phyloP scores from a whole-genome alignment of 2,888 invertebrate genomes.

The Mechanitis messenoides region DNA sequence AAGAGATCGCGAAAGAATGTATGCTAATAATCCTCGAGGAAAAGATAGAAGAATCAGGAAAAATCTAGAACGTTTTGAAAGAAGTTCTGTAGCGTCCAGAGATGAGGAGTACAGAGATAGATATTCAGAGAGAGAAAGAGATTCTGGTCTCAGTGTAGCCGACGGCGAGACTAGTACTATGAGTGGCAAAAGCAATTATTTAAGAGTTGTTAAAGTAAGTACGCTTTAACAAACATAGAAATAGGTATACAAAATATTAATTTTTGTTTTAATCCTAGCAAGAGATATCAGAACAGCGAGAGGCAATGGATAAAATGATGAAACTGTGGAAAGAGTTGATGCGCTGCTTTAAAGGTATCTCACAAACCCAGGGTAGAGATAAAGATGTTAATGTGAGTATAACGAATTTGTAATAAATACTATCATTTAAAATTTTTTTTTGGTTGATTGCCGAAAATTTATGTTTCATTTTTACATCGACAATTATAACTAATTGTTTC shows the following conservation, averaged over 20 bases:
- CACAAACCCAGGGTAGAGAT: conserved; percentile 48
- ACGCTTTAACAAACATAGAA: background rate
- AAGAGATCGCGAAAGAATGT: conserved; percentile 37
- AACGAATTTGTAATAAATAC: too few species aligned
- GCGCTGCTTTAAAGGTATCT: conserved; percentile 65
- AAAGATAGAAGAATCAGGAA: conserved; percentile 45
- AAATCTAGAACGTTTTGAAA: conserved; percentile 52
- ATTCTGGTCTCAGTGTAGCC: conserved; percentile 63
- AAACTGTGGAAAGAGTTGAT: conserved; percentile 69
- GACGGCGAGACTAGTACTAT: conserved; percentile 62
- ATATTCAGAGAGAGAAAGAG: conserved; percentile 60
- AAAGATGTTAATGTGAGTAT: conserved; percentile 47
- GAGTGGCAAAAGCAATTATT: conserved; percentile 61
- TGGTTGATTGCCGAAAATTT: too few species aligned
- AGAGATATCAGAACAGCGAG: conserved; percentile 67
- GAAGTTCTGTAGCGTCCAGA: conserved; percentile 51
- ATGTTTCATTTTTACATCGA: too few species aligned
- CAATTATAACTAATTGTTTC: too few species aligned
- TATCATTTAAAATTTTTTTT: too few species aligned
- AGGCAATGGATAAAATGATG: conserved; percentile 74
- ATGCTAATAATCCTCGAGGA: conserved; percentile 30
- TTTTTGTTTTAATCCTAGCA: conserved; percentile 42
- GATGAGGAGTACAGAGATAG: conserved; percentile 58
- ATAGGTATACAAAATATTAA: background rate
- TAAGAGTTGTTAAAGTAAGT: conserved; percentile 61